Evolutionary conservation across 2,113 vertebrate genomes (phyloP), one percentile per base, ranked within the genome.

Genomic region (Etia nguti): DNA sequence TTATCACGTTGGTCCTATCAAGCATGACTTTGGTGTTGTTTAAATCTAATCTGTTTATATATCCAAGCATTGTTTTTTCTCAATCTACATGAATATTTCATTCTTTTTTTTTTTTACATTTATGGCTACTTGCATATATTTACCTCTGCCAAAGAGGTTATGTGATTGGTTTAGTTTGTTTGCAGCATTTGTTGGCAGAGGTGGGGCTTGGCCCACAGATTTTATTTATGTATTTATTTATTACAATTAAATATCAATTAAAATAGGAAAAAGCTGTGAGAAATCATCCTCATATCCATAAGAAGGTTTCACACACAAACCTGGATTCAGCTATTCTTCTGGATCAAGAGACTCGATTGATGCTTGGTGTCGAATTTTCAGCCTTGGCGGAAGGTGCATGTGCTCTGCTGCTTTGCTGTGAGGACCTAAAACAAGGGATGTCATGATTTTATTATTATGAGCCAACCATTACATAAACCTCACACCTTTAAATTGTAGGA

Each of bases 201-300:
- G 68, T 48, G 13, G 41, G 22, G 13, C 22, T 48, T 48, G 68
- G 26, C 9, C 41, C 38, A 26, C 68, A 18, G 68, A 18, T 16
- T 29, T 20, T 18, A 29, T 75, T 29, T 48, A 11, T 75, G 9
- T 52, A 20, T 20, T 8, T 52, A 20, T 52, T 26, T 48, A 48
- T 26, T 65, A 48, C 6, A 20, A 75, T 48, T 75, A 75, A 10
- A 48, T 29, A 48, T 75, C 6, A 48, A 29, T 48, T 75, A 73
- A 0, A 1, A 26, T 46, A 10, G 13, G 3, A 1, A 26, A 22
- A n/a, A 52, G 29, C 4, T n/a, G 50, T 8, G 9, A 48, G 41
- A 75, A 26, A 7, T 48, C 22, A 10, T 73, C 38, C 41, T 73
- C 6, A 73, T 73, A 43, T 26, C 18, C 22, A 46, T 9, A 46